phyloP scores from a whole-genome alignment of 2,797 vertebrate genomes.

The Tolypeutes matacus region DNA sequence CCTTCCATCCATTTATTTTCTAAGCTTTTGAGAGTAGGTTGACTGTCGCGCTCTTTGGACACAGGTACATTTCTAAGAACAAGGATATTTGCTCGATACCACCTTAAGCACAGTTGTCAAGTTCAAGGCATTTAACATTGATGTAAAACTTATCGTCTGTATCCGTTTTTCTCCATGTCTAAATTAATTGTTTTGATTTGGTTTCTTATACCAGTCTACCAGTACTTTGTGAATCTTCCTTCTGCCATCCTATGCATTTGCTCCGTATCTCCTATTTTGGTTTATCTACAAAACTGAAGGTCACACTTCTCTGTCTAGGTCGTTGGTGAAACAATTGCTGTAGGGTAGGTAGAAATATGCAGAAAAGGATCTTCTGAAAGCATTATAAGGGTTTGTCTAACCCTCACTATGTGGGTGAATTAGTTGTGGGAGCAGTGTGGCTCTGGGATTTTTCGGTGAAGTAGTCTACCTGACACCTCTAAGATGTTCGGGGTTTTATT shows the following conservation, averaged over 20 bases:
- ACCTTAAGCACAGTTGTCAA: too few relatives aligned
- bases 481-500: not conserved
- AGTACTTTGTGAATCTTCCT: fast-evolving
- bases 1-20: too few relatives aligned
- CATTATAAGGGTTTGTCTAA: too few relatives aligned
- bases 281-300: not conserved
- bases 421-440: fast-evolving
- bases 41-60: too few relatives aligned
- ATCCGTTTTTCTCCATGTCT: not conserved
- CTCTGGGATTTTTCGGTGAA: fast-evolving
- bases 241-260: fast-evolving
- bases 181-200: fast-evolving
- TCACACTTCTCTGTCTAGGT: fast-evolving
- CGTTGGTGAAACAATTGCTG: fast-evolving
- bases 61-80: too few relatives aligned
- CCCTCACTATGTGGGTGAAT: fast-evolving
- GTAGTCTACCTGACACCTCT: fast-evolving
- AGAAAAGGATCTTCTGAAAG: fast-evolving
- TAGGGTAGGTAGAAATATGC: fast-evolving
- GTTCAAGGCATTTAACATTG: too few relatives aligned
- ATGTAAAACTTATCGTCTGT: too few relatives aligned
- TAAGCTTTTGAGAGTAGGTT: too few relatives aligned
- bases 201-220: fast-evolving
- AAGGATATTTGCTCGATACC: too few relatives aligned
- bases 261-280: fast-evolving